Percentiles rank a stretch among this genome's conserved stretches.
Conservation (phyloP, 2,797 vertebrate species). For the Tragopan temminckii region DNA sequence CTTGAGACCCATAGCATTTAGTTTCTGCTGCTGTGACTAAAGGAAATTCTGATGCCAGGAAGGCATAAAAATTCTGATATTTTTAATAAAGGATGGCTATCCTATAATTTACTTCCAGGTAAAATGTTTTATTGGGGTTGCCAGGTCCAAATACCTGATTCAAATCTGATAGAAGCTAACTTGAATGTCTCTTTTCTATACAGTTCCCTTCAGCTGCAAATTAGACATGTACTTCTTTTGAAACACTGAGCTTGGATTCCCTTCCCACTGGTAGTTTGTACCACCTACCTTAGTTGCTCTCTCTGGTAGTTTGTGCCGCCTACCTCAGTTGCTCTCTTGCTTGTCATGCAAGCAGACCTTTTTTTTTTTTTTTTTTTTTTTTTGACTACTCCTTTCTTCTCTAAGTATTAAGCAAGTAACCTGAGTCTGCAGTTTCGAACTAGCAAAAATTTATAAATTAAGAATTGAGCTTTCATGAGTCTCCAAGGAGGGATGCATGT, state of each 20-base stretch:
- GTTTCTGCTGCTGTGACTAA: background rate
- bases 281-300: background rate
- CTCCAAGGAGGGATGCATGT: accelerated
- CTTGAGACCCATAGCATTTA: background rate
- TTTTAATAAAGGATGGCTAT: background rate
- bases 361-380: background rate
- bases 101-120: background rate
- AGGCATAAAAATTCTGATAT: background rate
- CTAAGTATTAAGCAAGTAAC: background rate
- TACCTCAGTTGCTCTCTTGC: background rate
- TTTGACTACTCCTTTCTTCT: background rate
- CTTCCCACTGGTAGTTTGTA: background rate
- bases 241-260: background rate
- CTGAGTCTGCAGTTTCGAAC: background rate
- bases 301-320: background rate
- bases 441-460: background rate
- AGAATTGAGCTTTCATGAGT: background rate
- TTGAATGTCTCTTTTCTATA: background rate
- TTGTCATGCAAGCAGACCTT: background rate
- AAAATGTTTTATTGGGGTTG: background rate
- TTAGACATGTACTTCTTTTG: background rate
- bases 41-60: background rate
- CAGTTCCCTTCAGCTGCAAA: background rate
- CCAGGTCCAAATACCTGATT: background rate
- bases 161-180: background rate